Percentiles rank a stretch among this genome's conserved stretches.
Conservation (phyloP, 2,888 invertebrate genomes). For the Steromphala cineraria region DNA sequence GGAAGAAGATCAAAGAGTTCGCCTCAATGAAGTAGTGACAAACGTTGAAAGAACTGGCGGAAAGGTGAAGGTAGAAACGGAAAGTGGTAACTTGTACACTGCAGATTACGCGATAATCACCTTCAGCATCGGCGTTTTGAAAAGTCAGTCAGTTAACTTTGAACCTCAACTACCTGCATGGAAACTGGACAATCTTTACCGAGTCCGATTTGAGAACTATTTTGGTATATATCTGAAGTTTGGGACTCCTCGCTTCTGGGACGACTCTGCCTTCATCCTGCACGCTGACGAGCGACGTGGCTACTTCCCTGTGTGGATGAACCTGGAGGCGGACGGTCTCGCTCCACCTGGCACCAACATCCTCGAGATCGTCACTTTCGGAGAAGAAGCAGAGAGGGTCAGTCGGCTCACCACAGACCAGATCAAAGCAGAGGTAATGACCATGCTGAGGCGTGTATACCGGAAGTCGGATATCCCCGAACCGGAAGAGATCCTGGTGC, state of each 20-base stretch:
- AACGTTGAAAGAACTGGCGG: constrained; percentile 18
- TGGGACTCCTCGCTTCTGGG: constrained; percentile 32
- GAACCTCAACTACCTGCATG: no score
- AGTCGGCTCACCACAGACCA: constrained; percentile 18
- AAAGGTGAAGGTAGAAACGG: constrained; percentile 29
- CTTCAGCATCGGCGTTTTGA: no score
- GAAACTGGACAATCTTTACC: no score
- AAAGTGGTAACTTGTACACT: constrained; percentile 6
- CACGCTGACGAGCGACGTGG: constrained; percentile 27
- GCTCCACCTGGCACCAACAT: constrained; percentile 33
- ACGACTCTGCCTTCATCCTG: constrained; percentile 28
- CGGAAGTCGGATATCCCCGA: constrained; percentile 25
- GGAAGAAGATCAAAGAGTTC: constrained; percentile 17
- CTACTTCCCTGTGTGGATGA: constrained; percentile 26
- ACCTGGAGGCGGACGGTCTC: constrained; percentile 25
- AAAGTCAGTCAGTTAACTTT: no score
- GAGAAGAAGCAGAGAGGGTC: constrained; percentile 30
- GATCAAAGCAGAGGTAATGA: constrained; percentile 28
- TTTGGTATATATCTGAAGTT: no score
- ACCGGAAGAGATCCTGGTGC: neutral
- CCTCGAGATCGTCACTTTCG: constrained; percentile 31
- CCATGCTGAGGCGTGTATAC: constrained; percentile 20
- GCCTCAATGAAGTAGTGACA: constrained; percentile 28
- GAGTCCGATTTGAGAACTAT: no score
- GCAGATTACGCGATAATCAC: constrained; percentile 28